Evolutionary conservation across 2,113 vertebrate genomes (phyloP), one percentile per base, ranked within the genome.

Genomic region (Paramormyrops kingsleyae): DNA sequence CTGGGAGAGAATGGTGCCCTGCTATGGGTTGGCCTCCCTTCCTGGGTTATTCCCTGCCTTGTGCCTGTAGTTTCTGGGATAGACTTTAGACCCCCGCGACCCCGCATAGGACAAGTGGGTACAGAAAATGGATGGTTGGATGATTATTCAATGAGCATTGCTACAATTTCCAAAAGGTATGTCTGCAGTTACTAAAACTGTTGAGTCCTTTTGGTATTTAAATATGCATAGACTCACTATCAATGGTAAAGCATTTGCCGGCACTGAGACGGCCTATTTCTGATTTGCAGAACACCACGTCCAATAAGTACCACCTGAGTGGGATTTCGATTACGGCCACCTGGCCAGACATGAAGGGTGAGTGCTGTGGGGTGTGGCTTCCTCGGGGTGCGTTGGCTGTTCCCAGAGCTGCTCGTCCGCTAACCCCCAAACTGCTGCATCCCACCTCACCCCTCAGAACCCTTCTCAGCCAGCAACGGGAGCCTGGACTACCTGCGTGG

Each of bases 401-500:
- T 13, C 10, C 62, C 62, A 70, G 39, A 83, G 35, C 8, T 21
- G 39, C 31, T 21, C 8, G 39, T 24, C 80, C 7, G 6, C 83
- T 44, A n/a, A 44, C 12, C 62, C 62, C 1, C 80, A 83, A 0
- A 46, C 39, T 12, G 39, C 83, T 5, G 31, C 3, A 17, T 7
- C 12, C 15, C 8, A 24, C 88, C 27, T 17, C 80, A 10, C 49
- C 15, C 3, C 52, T 8, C 46, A 96, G 95, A 88, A 13, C 19
- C 44, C 5, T n/a, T 96, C 88, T 49, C 0, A 0, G 89, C 90
- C 3, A 17, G 0, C 0, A 99, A 98, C 92, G 4, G 1, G 90
- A 97, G 91, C 1, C 95, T 99, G 95, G 95, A 94, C 49, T 97
- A 96, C 66, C 94, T 99, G 90, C 94, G 93, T 86, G 97, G 97